These are phyloP conservation scores for Balearica regulorum DNA, from an alignment of 2,797 vertebrate species.

Conservation along the genomic window DNA sequence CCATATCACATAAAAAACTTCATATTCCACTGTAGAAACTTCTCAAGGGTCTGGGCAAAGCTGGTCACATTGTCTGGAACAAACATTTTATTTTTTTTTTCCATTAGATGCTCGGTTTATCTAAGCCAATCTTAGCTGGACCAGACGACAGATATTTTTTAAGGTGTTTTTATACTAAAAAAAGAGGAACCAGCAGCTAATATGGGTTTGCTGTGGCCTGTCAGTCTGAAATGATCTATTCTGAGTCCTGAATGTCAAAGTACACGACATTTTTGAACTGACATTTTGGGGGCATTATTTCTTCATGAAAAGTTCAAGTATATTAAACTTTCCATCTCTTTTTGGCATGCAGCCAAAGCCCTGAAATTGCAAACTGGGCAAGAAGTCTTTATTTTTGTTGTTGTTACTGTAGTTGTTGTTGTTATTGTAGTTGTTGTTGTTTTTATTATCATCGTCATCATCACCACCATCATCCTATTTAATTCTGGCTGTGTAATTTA, in stretches of 20 bases:
- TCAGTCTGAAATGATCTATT: neutral
- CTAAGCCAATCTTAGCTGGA: neutral
- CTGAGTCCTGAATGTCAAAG: constrained; percentile 3
- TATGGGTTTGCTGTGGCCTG: neutral
- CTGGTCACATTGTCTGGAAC: neutral
- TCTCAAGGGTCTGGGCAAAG: neutral
- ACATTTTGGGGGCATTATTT: constrained; percentile 5
- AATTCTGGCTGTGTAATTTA: neutral
- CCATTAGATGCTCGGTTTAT: neutral
- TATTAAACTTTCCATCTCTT: neutral
- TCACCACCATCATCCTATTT: neutral
- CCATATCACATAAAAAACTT: neutral
- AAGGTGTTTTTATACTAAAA: neutral
- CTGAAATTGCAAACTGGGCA: neutral
- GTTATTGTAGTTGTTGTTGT: neutral
- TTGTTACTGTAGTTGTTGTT: neutral
- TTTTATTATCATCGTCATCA: neutral
- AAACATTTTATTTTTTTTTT: neutral
- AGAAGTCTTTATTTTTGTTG: neutral
- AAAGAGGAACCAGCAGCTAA: neutral
- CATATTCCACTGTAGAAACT: neutral
- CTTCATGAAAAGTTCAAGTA: neutral
- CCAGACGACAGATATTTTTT: neutral
- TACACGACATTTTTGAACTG: neutral
- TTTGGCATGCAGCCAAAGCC: neutral